Evolutionary conservation across 1,140 invertebrate species (phyloP).

Genomic region (Trichoplusia ni): DNA sequence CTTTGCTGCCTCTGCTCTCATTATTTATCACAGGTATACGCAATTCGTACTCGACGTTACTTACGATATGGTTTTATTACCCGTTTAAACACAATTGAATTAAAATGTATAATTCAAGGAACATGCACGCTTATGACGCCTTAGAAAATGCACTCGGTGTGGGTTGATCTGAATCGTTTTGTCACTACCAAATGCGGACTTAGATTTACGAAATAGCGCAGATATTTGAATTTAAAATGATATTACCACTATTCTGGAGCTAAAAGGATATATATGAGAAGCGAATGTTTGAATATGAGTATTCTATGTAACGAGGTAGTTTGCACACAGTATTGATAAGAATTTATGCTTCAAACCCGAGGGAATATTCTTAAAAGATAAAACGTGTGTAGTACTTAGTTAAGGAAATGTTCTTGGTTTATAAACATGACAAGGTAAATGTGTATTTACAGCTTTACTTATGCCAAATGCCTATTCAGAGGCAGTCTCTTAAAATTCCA

Average conservation of each 20-base stretch:
- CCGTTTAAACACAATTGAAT: neutral
- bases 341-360: constrained; percentile 5
- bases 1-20: no score
- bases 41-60: no score
- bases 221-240: constrained; percentile 30
- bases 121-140: neutral
- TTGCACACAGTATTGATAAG: constrained; percentile 17
- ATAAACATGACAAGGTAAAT: constrained; percentile 24
- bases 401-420: neutral
- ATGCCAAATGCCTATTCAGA: constrained; percentile 20
- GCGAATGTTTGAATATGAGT: neutral
- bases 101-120: constrained; percentile 3
- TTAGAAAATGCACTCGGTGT: neutral
- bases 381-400: constrained; percentile 1
- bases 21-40: no score
- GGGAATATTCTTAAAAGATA: constrained; percentile 6
- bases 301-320: constrained; percentile 18
- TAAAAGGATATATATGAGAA: constrained; percentile 4
- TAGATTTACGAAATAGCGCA: constrained; percentile 19
- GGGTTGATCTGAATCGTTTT: constrained; percentile 2
- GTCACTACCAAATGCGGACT: constrained; percentile 1
- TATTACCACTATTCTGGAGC: neutral
- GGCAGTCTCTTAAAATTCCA: constrained; percentile 65
- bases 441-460: constrained; percentile 20
- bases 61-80: no score